phyloP scores from a whole-genome alignment of 2,113 vertebrate species.

The Paralichthys olivaceus region DNA sequence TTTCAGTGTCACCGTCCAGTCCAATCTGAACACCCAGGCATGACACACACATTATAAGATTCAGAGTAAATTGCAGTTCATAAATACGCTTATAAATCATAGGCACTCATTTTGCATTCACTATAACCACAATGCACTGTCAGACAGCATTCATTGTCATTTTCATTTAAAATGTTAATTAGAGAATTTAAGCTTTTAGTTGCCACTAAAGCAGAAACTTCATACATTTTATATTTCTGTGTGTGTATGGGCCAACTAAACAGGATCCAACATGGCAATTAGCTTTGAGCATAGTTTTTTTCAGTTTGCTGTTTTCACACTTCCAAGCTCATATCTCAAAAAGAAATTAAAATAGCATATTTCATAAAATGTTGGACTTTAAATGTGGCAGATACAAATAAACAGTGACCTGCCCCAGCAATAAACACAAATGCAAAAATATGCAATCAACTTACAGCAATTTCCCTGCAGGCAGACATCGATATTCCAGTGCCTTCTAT shows the following conservation, averaged over 20 bases:
- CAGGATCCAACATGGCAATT: too few species aligned
- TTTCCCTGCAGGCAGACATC: constrained; percentile 99
- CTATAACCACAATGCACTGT: neutral
- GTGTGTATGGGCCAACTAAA: neutral
- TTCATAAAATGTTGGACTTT: neutral
- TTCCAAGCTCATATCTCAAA: neutral
- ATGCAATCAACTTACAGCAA: constrained; percentile 90
- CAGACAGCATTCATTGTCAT: too few species aligned
- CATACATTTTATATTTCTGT: neutral
- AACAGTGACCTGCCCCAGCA: neutral
- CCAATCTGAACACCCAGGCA: too few species aligned
- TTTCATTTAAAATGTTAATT: too few species aligned
- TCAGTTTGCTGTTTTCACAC: too few species aligned
- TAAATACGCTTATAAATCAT: too few species aligned
- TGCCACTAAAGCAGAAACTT: too few species aligned
- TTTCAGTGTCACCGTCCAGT: neutral
- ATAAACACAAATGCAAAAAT: constrained; percentile 1
- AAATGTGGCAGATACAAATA: neutral
- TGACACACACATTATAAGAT: too few species aligned
- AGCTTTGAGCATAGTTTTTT: too few species aligned
- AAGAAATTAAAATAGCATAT: neutral
- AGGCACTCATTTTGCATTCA: too few species aligned
- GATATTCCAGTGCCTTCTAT: constrained; percentile 99
- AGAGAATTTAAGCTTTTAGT: too few species aligned
- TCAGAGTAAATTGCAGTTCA: too few species aligned